Evolutionary conservation across 2,797 vertebrate species (phyloP).

Genomic region (Dryobates pubescens): DNA sequence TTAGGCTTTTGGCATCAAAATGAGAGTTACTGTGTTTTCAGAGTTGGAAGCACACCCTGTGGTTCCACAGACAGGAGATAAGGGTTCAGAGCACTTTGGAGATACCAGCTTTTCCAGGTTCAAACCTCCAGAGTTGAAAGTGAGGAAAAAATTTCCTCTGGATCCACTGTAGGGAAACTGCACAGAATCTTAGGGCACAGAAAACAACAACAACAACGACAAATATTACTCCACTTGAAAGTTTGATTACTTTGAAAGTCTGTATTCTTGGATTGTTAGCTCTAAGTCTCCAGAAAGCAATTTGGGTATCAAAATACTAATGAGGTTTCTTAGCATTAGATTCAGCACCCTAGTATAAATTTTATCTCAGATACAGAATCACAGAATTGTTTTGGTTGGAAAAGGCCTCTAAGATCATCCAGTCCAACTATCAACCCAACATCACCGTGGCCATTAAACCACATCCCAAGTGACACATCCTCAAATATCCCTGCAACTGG

Average conservation of each 20-base stretch:
- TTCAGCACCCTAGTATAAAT: neutral
- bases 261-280: neutral
- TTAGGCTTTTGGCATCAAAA: neutral
- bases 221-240: neutral
- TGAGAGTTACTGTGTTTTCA: neutral
- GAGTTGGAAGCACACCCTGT: neutral
- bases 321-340: neutral
- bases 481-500: neutral
- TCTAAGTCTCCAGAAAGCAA: neutral
- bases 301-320: neutral
- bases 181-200: neutral
- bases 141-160: neutral
- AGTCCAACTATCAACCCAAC: too few species aligned
- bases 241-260: neutral
- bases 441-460: too few species aligned
- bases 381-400: too few species aligned
- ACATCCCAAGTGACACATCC: too few species aligned
- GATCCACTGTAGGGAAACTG: neutral
- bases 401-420: too few species aligned
- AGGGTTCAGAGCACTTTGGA: neutral
- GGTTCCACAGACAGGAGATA: neutral
- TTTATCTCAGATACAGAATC: neutral
- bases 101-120: neutral
- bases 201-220: neutral
- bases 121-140: neutral